Evolutionary conservation across 2,888 invertebrate species (phyloP).

Genomic region (Boloria euphrosyne): DNA sequence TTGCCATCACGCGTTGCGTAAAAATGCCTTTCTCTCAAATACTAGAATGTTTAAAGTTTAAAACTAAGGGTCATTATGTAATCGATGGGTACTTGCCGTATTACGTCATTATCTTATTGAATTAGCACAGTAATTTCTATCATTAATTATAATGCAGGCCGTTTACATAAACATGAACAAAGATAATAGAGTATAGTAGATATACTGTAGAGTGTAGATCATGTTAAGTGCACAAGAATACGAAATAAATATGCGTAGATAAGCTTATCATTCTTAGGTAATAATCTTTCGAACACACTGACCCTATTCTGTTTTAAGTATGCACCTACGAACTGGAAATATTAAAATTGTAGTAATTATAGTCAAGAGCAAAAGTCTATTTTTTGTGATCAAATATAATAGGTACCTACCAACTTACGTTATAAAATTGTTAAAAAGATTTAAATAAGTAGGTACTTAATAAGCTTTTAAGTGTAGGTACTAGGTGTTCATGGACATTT

Average conservation of each 20-base stretch:
- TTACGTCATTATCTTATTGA: constrained; percentile 33
- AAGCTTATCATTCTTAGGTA: constrained; percentile 16
- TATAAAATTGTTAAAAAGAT: too few relatives aligned
- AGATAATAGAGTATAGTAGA: too few relatives aligned
- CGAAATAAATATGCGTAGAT: constrained; percentile 12
- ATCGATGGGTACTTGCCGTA: constrained; percentile 29
- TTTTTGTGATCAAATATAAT: neutral
- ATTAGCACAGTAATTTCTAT: constrained; percentile 29
- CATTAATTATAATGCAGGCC: constrained; percentile 16
- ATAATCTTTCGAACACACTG: constrained; percentile 19
- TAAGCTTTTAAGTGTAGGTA: too few relatives aligned
- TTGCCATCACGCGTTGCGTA: constrained; percentile 36
- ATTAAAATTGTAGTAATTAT: constrained; percentile 1
- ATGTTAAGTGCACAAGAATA: constrained; percentile 5
- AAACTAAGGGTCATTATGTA: constrained; percentile 40
- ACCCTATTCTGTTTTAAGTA: constrained; percentile 12
- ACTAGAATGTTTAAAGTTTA: constrained; percentile 32
- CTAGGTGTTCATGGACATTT: too few relatives aligned
- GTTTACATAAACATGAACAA: constrained; percentile 22
- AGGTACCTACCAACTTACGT: too few relatives aligned
- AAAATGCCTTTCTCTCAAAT: constrained; percentile 43
- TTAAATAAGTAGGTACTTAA: too few relatives aligned
- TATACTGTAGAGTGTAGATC: neutral
- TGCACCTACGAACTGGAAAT: neutral
- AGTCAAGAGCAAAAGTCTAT: neutral